Conservation (phyloP, 2,888 invertebrate genomes). For the Drosophila nr. fundita region DNA sequence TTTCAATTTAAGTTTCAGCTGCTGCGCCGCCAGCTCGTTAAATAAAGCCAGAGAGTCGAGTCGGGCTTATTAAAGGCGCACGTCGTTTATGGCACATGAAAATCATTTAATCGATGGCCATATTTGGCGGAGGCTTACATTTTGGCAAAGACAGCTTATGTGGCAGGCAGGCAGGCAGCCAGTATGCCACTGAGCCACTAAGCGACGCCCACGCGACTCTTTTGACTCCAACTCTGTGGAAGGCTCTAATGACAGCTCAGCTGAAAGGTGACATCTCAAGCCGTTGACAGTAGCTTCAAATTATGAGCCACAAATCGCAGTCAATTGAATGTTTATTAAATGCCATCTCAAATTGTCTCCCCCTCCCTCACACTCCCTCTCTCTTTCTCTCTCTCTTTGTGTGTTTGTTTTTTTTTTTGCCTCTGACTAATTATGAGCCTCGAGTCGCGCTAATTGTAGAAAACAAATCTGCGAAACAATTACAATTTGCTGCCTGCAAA, state of each 20-base stretch:
- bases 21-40: conserved; percentile 67
- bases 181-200: neutral
- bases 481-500: conserved; percentile 69
- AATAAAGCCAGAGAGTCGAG: conserved; percentile 43
- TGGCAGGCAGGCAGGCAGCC: conserved; percentile 29
- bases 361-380: neutral
- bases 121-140: conserved; percentile 66
- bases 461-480: conserved; percentile 74
- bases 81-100: conserved; percentile 80
- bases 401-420: neutral
- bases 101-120: conserved; percentile 81
- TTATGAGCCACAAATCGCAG: conserved; percentile 70
- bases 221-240: conserved; percentile 30
- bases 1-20: conserved; percentile 62
- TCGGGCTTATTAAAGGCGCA: conserved; percentile 77
- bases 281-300: conserved; percentile 66
- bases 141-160: conserved; percentile 60
- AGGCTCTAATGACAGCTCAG: conserved; percentile 63
- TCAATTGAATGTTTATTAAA: conserved; percentile 67
- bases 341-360: conserved; percentile 31
- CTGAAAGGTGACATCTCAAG: conserved; percentile 42
- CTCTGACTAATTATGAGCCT: conserved; percentile 48
- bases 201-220: conserved; percentile 52
- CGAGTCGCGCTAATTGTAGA: conserved; percentile 65
- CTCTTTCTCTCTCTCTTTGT: neutral